Evolutionary conservation across 2,797 vertebrate genomes (phyloP).

Genomic region (Aselliscus stoliczkanus): DNA sequence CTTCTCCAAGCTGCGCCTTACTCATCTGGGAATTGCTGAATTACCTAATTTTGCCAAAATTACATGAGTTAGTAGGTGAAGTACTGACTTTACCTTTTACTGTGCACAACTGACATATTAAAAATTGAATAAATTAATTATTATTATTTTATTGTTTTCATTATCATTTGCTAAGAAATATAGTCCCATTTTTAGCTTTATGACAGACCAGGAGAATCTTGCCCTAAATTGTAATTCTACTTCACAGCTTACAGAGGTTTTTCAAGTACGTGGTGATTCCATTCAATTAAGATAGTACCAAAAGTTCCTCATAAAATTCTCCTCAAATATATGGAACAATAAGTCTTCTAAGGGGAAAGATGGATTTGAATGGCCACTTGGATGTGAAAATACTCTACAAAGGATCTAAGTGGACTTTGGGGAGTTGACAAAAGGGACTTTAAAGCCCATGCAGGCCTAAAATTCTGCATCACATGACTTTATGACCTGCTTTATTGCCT

Average conservation of each 20-base stretch:
- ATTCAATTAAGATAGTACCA: background rate
- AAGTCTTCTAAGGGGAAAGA: background rate
- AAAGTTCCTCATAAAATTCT: background rate
- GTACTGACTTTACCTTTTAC: background rate
- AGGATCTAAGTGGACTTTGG: background rate
- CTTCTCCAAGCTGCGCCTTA: background rate
- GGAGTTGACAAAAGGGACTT: background rate
- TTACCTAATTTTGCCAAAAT: background rate
- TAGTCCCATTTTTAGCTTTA: background rate
- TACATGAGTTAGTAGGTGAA: background rate
- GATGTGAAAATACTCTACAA: background rate
- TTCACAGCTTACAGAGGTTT: background rate
- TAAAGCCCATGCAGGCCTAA: background rate
- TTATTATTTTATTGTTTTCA: background rate
- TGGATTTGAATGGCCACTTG: background rate
- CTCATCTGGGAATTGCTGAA: background rate
- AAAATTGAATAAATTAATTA: background rate
- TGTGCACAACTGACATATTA: background rate
- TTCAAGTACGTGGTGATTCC: background rate
- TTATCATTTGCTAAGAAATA: background rate
- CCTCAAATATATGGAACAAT: background rate
- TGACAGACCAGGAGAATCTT: background rate
- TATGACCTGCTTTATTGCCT: background rate
- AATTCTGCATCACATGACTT: background rate
- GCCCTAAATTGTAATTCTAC: slow-evolving; percentile 5